phyloP scores from a whole-genome alignment of 2,113 vertebrate genomes.

The Abramis brama region DNA sequence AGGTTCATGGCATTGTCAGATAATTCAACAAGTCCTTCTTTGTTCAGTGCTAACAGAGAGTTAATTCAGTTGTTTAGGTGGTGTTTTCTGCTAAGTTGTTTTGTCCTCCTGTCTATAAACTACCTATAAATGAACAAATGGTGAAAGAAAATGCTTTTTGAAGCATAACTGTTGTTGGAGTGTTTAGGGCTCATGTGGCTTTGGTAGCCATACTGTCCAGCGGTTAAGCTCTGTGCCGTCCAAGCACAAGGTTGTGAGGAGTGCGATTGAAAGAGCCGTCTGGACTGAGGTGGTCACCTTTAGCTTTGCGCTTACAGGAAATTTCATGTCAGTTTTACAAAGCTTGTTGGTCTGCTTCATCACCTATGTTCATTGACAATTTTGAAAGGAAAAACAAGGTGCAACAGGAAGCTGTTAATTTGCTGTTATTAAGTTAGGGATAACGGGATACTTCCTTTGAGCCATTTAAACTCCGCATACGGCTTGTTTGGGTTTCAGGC shows the following conservation, averaged over 20 bases:
- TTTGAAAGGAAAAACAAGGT: slow-evolving; percentile 70
- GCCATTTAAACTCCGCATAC: slow-evolving; percentile 77
- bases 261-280: neutral
- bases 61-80: neutral
- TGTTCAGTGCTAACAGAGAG: slow-evolving; percentile 4
- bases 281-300: slow-evolving; percentile 14
- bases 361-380: slow-evolving; percentile 64
- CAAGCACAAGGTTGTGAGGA: neutral
- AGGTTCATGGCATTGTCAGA: slow-evolving; percentile 28
- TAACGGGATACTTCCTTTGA: slow-evolving; percentile 85
- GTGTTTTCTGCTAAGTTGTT: slow-evolving; percentile 6
- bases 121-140: slow-evolving; percentile 1
- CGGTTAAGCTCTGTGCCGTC: neutral
- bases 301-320: neutral
- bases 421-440: slow-evolving; percentile 70
- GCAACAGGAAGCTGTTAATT: slow-evolving; percentile 85
- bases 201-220: slow-evolving; percentile 1
- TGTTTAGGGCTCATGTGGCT: neutral
- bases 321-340: slow-evolving; percentile 28
- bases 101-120: neutral
- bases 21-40: slow-evolving; percentile 16
- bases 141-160: neutral
- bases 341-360: slow-evolving; percentile 66
- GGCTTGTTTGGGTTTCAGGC: slow-evolving; percentile 81
- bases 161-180: neutral